Percentiles rank a stretch among this genome's conserved stretches.
These are phyloP conservation scores for Andrena cerasifolii DNA, from an alignment of 1,140 invertebrate species.

Conservation along the genomic window DNA sequence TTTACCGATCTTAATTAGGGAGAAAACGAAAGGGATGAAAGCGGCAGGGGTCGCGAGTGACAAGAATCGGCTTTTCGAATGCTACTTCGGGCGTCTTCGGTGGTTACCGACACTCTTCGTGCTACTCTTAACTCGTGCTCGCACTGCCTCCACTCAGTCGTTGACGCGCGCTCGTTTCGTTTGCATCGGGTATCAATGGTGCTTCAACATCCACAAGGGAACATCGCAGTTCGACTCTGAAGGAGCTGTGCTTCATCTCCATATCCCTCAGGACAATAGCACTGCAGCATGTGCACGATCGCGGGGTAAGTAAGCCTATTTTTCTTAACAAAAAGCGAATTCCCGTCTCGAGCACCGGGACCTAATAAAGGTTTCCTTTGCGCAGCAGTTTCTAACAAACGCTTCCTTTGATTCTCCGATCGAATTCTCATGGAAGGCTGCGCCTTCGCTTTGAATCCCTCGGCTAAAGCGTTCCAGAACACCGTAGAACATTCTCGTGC, in stretches of 20 bases:
- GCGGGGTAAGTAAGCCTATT: constrained; percentile 15
- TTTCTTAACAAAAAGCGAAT: background rate
- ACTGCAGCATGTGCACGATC: constrained; percentile 20
- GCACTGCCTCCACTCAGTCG: constrained; percentile 59
- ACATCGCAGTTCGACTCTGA: background rate
- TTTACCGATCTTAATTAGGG: constrained; percentile 49
- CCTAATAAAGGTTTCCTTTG: too few species aligned
- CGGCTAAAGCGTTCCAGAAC: background rate
- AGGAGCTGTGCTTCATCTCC: constrained; percentile 19
- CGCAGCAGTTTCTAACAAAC: too few species aligned
- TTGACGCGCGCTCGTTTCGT: constrained; percentile 61
- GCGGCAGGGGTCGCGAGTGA: constrained; percentile 10
- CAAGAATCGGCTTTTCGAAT: constrained; percentile 60
- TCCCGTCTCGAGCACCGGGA: background rate
- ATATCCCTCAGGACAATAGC: background rate
- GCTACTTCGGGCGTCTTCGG: constrained; percentile 58
- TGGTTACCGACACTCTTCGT: constrained; percentile 54
- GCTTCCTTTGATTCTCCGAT: too few species aligned
- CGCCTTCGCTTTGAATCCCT: too few species aligned
- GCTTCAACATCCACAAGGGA: constrained; percentile 6
- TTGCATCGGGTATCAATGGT: constrained; percentile 41
- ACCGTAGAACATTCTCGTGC: background rate
- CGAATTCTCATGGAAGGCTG: too few species aligned
- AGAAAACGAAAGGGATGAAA: constrained; percentile 35
- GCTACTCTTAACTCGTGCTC: constrained; percentile 57